These are phyloP conservation scores for Indri indri DNA, from an alignment of 2,113 vertebrate species.

Conservation along the genomic window DNA sequence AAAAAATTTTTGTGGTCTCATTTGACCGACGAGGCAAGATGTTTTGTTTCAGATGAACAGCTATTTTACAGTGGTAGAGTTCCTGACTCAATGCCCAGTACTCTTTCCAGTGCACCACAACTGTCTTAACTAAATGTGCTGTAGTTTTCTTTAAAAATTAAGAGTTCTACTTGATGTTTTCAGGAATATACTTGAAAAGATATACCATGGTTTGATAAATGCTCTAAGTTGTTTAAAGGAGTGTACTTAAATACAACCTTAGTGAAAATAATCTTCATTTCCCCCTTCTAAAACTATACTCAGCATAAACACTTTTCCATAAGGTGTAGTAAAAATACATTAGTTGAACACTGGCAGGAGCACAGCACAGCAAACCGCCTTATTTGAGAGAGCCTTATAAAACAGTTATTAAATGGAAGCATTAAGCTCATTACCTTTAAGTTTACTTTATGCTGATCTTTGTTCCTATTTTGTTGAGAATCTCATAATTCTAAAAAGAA, in stretches of 20 bases:
- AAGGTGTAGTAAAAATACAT: neutral
- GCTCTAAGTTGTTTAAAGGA: constrained; percentile 7
- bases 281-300: constrained; percentile 42
- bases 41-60: constrained; percentile 4
- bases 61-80: neutral
- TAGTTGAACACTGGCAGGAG: constrained; percentile 39
- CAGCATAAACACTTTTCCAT: neutral
- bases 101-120: neutral
- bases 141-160: constrained; percentile 54
- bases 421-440: neutral
- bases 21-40: neutral
- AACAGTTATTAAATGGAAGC: constrained; percentile 14
- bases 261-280: constrained; percentile 20
- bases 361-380: constrained; percentile 38
- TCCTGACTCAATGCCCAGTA: neutral
- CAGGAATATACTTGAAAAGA: constrained; percentile 65
- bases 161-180: neutral
- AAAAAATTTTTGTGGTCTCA: neutral
- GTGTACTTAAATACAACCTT: constrained; percentile 31
- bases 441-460: constrained; percentile 36
- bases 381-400: constrained; percentile 61
- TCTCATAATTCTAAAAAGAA: constrained; percentile 24
- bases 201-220: constrained; percentile 54
- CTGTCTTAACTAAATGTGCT: constrained; percentile 53
- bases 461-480: constrained; percentile 60